Evolutionary conservation across 2,113 vertebrate genomes (phyloP), one percentile per base, ranked within the genome.

Genomic region (Conger conger): DNA sequence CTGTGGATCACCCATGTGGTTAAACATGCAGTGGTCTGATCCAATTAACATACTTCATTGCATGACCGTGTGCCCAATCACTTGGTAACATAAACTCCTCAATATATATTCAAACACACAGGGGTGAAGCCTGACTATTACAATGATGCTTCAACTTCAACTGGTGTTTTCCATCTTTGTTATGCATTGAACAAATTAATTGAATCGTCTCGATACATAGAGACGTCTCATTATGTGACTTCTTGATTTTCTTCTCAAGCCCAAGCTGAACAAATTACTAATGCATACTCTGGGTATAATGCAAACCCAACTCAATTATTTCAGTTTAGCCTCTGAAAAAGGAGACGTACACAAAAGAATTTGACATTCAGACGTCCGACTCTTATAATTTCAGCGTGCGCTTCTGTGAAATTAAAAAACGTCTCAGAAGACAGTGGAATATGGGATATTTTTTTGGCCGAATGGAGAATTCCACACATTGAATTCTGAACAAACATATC

Each of bases 261-360:
- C 37, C 38, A 60, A n/a, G 40, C 6, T 33, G 63, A 76, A 82
- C 81, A 82, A 73, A 83, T 83, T 73, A 83, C 37, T n/a, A 83
- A 76, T 76, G 60, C 82, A 76, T 45, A 38, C 68, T 50, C 37
- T 76, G 63, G n/a, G 40, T 76, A 50, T 76, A 76, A 76, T 45
- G 4, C 38, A 42, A 76, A 33, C 82, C 68, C 68, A 53, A 30
- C 73, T 83, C 63, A 83, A 45, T 76, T 76, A 50, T 76, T 83
- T 76, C 63, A 83, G 60, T 53, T 83, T 30, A 83, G 63, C 30
- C 63, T 45, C 40, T 50, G 11, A 53, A 83, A 79, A 53, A 73
- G 9, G 63, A 36, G 63, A 60, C 57, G 40, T 68, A 42, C 30
- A 9, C 30, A 76, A 23, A 63, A 83, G n/a, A n/a, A 76, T 33